phyloP scores from a whole-genome alignment of 2,113 vertebrate genomes.

The Reinhardtius hippoglossoides region DNA sequence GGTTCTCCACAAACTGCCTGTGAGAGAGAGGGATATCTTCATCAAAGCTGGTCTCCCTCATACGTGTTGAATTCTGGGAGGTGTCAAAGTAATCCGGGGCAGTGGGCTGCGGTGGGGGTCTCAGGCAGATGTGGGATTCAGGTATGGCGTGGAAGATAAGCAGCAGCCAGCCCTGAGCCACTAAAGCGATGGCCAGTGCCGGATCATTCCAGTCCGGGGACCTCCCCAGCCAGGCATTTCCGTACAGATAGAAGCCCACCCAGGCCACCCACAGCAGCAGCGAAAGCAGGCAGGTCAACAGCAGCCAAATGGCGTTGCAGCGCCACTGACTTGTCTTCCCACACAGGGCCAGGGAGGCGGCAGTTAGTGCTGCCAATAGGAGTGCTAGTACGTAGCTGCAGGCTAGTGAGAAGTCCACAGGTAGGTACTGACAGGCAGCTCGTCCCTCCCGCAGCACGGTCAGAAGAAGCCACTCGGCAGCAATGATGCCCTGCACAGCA shows the following conservation, averaged over 20 bases:
- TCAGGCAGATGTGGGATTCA: slow-evolving; percentile 91
- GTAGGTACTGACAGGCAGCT: slow-evolving; percentile 90
- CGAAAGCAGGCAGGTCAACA: slow-evolving; percentile 89
- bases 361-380: slow-evolving; percentile 83
- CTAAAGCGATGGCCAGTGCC: slow-evolving; percentile 90
- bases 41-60: slow-evolving; percentile 96
- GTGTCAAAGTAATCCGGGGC: slow-evolving; percentile 97
- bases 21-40: slow-evolving; percentile 93
- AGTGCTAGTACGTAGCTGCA: slow-evolving; percentile 92
- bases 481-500: slow-evolving; percentile 94
- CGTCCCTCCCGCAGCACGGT: slow-evolving; percentile 89
- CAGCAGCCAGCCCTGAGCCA: slow-evolving; percentile 94
- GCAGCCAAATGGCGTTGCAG: slow-evolving; percentile 89
- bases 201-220: slow-evolving; percentile 91
- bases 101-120: slow-evolving; percentile 89
- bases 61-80: slow-evolving; percentile 90
- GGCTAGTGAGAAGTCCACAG: slow-evolving; percentile 92
- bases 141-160: slow-evolving; percentile 93
- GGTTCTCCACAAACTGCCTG: slow-evolving; percentile 96
- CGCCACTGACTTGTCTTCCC: slow-evolving; percentile 94
- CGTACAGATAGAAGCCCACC: slow-evolving; percentile 95
- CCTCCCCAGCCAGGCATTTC: slow-evolving; percentile 84
- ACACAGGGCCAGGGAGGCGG: slow-evolving; percentile 89
- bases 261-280: slow-evolving; percentile 94
- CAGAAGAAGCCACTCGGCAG: slow-evolving; percentile 92